Percentiles rank a stretch among this genome's conserved stretches.
phyloP scores from a whole-genome alignment of 2,888 invertebrate species.

The Lasioglossum malachurum region DNA sequence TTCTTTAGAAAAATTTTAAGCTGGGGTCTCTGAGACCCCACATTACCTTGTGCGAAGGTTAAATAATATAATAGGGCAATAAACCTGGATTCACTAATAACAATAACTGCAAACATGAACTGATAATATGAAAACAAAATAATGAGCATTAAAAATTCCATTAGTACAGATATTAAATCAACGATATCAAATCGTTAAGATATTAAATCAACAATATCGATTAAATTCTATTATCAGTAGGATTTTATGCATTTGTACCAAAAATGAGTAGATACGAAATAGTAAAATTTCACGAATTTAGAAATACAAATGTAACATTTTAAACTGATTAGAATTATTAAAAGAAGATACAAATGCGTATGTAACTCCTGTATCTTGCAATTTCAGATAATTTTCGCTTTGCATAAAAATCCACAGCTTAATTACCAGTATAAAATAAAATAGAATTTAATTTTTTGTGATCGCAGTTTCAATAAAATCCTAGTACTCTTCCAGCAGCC shows the following conservation, averaged over 20 bases:
- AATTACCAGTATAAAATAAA: neutral
- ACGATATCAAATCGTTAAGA: neutral
- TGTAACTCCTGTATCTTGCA: too few relatives aligned
- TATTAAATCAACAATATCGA: neutral
- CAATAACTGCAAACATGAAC: too few relatives aligned
- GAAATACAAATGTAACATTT: neutral
- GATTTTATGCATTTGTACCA: too few relatives aligned
- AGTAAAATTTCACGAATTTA: neutral
- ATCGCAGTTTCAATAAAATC: neutral
- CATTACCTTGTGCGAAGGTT: too few relatives aligned
- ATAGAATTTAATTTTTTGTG: neutral
- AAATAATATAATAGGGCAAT: neutral
- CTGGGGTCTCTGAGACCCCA: too few relatives aligned
- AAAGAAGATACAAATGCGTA: too few relatives aligned
- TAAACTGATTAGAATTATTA: too few relatives aligned
- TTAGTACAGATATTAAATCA: neutral
- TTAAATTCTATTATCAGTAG: neutral
- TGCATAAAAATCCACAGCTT: neutral
- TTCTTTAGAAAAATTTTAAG: too few relatives aligned
- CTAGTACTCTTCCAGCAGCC: too few relatives aligned
- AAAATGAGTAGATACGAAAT: neutral
- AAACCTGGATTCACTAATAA: neutral
- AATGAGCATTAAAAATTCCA: neutral
- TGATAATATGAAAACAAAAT: too few relatives aligned
- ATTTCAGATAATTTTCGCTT: neutral